Evolutionary conservation across 2,113 vertebrate genomes (phyloP), one percentile per base, ranked within the genome.

Genomic region (Mobula birostris): DNA sequence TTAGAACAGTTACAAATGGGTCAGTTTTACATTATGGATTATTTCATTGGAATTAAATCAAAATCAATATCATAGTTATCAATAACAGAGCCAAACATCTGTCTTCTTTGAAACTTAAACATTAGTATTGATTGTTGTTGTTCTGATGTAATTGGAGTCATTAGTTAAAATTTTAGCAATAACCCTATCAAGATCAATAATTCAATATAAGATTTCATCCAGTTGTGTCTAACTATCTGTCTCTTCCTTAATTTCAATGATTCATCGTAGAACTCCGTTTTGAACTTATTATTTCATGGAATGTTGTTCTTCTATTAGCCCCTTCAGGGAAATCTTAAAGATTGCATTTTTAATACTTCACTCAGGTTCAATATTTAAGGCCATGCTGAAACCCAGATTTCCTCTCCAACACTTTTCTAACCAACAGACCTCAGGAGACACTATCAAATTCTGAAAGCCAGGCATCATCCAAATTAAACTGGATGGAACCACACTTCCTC

Each of bases 11-110:
- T 93, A 48, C 36, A 48, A 21, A 11, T 74, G 68, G 58, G 29
- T 88, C 85, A 88, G 11, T 88, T 74, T 48, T 2, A 74, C 12
- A 19, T 74, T 74, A 48, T 21, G 24, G 21, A 21, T 93, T 74
- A 12, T 93, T 93, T 74, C 15, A 74, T 74, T 93, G 15, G 63
- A 93, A 93, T 93, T 70, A 74, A 70, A 93, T 14, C 68, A 93
- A 48, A 93, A 93, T 93, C 90, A 48, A 93, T 93, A 93, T 48
- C 36, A 93, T 93, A n/a, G 74, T 72, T 12, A 93, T 93, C 68
- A 93, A 27, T 93, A 93, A 48, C 36, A 19, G 5, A 93, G 70
- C 7, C 7, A 48, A 48, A 48, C 9, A 93, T 48, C 32, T 40
- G 36, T 48, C 11, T 72, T 72, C 68, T 74, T 48, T 93, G 68